Evolutionary conservation across 2,113 vertebrate species (phyloP), one percentile per base, ranked within the genome.

Genomic region (Eulacestoma nigropectus): DNA sequence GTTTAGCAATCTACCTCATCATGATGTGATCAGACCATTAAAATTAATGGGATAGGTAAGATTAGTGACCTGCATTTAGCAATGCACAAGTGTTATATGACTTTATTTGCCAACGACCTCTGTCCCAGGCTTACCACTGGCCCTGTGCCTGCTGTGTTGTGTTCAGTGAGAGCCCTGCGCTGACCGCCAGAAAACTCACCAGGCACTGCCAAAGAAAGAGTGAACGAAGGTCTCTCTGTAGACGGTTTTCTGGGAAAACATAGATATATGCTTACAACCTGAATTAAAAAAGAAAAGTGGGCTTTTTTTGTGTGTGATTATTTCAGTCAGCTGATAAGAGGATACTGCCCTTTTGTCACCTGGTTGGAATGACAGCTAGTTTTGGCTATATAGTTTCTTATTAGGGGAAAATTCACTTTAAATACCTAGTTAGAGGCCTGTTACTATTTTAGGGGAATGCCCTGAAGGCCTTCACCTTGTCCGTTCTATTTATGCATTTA

Each of bases 401-500:
- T 9, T 8, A 30, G 46, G 23, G 42, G n/a, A 89, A 79, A 80
- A 89, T 50, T 67, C 27, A 62, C 23, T 81, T 88, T 60, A 91
- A 91, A 88, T 82, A 91, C 10, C 44, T 63, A 60, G 44, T 92
- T 74, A 89, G 62, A 89, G 52, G 64, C 9, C 37, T 81, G 37
- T 42, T 88, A 84, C 73, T 90, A 33, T 94, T 94, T 93, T 89
- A 91, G 50, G 42, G 49, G 53, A 93, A 72, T 86, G 56, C 84
- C 89, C 79, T 77, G 82, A 65, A 93, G 89, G 73, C 16, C 63
- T 95, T 56, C n/a, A 89, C 62, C 53, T 65, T 79, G 21, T 79
- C 57, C 39, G 23, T 67, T 80, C 49, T 85, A 89, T 94, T 96
- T 95, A 93, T 91, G 92, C 94, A 97, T 93, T 96, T 96, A 93